Percentiles rank a stretch among this genome's conserved stretches.
Evolutionary conservation across 2,113 vertebrate genomes (phyloP).

Genomic region (Nothoprocta perdicaria): DNA sequence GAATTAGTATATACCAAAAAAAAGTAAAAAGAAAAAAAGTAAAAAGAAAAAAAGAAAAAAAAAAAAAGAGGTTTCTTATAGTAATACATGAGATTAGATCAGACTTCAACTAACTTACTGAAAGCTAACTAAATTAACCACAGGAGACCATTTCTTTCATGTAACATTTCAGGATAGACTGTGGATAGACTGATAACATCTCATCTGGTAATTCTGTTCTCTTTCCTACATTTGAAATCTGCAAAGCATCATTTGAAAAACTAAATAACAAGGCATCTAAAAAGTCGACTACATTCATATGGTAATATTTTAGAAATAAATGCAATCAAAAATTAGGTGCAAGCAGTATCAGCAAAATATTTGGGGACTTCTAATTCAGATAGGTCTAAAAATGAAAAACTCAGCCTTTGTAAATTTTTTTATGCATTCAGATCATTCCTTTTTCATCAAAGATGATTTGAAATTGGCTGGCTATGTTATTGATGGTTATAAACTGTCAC

Average conservation of each 20-base stretch:
- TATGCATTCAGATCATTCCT: neutral
- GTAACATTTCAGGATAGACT: neutral
- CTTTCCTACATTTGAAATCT: neutral
- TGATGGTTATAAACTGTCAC: neutral
- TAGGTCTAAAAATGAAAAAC: neutral
- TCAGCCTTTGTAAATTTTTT: neutral
- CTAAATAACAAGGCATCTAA: neutral
- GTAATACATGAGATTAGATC: slow-evolving; percentile 42
- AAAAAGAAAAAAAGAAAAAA: neutral
- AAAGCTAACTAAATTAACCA: slow-evolving; percentile 45
- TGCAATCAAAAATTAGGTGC: neutral
- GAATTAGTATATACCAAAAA: slow-evolving; percentile 41
- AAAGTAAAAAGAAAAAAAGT: neutral
- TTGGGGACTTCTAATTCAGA: neutral
- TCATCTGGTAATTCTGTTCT: neutral
- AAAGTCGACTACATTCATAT: neutral
- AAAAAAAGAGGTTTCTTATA: slow-evolving; percentile 23
- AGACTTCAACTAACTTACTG: slow-evolving; percentile 44
- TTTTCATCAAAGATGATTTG: neutral
- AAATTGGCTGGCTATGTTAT: neutral
- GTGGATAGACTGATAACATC: neutral
- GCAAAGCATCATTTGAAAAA: neutral
- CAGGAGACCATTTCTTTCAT: neutral
- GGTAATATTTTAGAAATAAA: neutral
- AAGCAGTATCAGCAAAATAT: neutral